Evolutionary conservation across 2,113 vertebrate genomes (phyloP), one percentile per base, ranked within the genome.

Genomic region (Sinocyclocheilus anophthalmus): DNA sequence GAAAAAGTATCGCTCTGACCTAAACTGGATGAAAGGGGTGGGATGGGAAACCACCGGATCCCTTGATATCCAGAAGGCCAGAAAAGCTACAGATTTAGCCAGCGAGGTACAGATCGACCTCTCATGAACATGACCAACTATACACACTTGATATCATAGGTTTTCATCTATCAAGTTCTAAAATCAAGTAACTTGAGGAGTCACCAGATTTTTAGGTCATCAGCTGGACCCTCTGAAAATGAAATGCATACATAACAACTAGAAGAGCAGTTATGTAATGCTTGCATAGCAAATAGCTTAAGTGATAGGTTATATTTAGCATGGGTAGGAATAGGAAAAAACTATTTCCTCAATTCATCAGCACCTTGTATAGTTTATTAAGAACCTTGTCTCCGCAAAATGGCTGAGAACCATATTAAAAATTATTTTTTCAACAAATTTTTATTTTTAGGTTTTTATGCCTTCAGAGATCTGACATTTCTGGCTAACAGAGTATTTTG

Each of bases 21-120:
- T 97, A 94, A 98, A 97, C 95, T 98, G 98, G 98, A 99, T 99
- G 98, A 98, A 97, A 93, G 98, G 98, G 63, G 93, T 93, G 3
- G 96, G 97, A 89, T 99, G 98, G 98, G 96, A 97, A 92, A 96
- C 96, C 57, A 94, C 95, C 53, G 96, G 97, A 87, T 99, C 97
- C 91, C 95, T 99, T 94, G 97, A 98, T 92, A 96, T 97, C 90
- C 94, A 96, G 88, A 97, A 99, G 93, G 98, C 97, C 57, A 99
- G 96, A 95, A 99, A 98, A 93, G 97, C 98, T 84, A 95, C 95
- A 91, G 96, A 96, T 87, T 95, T 99, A 82, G 93, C 97, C 93
- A 99, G 98, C n/a, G 98, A 99, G 97, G 98, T 99, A 96, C n/a
- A 69, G 33, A 75, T 22, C 5, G 55, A 65, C 75, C 65, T 45